Evolutionary conservation across 2,888 invertebrate species (phyloP).

Genomic region (Allophyes oxyacanthae): DNA sequence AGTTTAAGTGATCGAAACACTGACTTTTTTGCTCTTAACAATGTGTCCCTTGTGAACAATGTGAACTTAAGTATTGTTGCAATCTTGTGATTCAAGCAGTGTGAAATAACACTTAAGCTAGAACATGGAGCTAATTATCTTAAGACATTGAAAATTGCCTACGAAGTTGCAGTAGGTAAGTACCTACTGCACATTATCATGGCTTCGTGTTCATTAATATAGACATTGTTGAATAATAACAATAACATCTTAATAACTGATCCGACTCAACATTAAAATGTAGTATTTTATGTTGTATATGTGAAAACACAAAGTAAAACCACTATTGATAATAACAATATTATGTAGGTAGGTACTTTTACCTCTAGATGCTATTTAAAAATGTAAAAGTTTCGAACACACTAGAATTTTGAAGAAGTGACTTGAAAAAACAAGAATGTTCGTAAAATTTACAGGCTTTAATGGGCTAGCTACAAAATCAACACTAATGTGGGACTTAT

Average conservation of each 20-base stretch:
- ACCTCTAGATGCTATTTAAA: no score
- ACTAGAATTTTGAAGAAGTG: no score
- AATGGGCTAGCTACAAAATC: no score
- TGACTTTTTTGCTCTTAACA: not conserved
- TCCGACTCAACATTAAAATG: not conserved
- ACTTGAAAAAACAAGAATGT: no score
- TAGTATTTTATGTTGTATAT: slow-evolving; percentile 1
- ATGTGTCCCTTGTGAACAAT: no score
- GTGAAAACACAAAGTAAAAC: no score
- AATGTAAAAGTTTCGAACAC: no score
- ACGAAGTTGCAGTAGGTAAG: not conserved
- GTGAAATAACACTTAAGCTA: not conserved
- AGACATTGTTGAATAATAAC: not conserved
- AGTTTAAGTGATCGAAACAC: not conserved
- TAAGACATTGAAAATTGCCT: not conserved
- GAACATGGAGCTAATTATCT: not conserved
- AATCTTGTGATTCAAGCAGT: not conserved
- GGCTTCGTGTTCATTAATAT: not conserved
- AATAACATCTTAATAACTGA: not conserved
- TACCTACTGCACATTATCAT: slow-evolving; percentile 13
- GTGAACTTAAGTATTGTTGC: not conserved
- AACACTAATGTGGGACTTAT: no score
- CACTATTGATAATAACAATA: no score
- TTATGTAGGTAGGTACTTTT: no score
- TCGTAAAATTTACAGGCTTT: no score